Evolutionary conservation across 1,140 invertebrate species (phyloP), one percentile per base, ranked within the genome.

Genomic region (Macrobrachium rosenbergii): DNA sequence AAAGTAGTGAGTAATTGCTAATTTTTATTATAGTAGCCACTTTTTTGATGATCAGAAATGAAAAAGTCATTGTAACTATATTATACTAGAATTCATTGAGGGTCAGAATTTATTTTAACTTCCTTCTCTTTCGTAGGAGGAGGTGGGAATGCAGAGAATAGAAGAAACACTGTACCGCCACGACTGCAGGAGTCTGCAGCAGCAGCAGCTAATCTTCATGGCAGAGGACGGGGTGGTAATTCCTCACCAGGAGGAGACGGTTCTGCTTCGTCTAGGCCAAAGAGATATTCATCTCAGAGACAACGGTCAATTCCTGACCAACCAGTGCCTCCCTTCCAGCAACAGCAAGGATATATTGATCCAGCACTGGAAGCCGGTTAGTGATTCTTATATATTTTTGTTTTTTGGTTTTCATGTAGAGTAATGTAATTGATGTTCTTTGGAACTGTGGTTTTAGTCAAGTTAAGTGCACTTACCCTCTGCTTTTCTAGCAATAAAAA

Each of bases 221-320:
- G 88, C 28, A 23, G 28, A 52, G 75, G 88, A 5, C 84, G 88
- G 43, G 73, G 88, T 1, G 78, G 88, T 62, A 83, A 87, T 23
- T 69, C 87, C 17, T 79, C 90, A 12, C 91, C 89, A 10, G 90
- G 89, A 12, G 87, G 90, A 43, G 87, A 90, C 77, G 90, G 90
- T 58, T 91, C 92, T 17, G 52, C 52, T 10, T 63, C 80, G 11
- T 93, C 92, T 89, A 92, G 94, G 91, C 94, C 95, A n/a, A 96
- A 96, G 91, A 93, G 95, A 11, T 96, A 96, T 91, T 96, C 95
- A 2, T 95, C 95, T 80, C 93, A 96, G 90, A 92, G 95, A 85
- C 95, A 95, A 91, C 93, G 95, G 58, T 93, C 94, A 58, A 72
- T 91, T 45, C 91, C 90, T 12, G 91, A 92, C 23, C 90, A 90